Base-by-base conservation (phyloP, 2,888 invertebrate species). In the Achlya flavicornis region DNA sequence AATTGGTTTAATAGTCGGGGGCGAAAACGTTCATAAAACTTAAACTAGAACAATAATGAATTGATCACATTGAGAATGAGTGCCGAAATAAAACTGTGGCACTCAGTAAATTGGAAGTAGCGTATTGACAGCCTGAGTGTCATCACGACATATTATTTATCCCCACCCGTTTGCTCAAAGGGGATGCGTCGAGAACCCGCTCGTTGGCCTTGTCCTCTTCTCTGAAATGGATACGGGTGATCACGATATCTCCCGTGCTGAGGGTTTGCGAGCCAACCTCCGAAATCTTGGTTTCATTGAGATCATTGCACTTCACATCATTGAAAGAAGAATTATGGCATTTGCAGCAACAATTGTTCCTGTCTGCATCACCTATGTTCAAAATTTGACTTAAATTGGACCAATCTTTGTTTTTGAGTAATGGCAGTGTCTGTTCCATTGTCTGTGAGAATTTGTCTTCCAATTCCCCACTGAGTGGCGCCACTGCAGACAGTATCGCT, bases 211-310 rank as follows among this genome's bases (percentile, higher is more conserved):
- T 94, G 66, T 94, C 94, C 72, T 94, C 94, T 71, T 94, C 94
- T 60, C 93, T 84, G 82, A 94, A 94, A 76, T 94, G 94, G 80
- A 98, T 97, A 89, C 97, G 96, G 58, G 98, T 98, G 79, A 98
- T 97, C 63, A 98, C 98, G 81, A 98, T 97, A 86, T 98, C 98
- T 61, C 98, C 98, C 19, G 98, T 98, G 85, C 98, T 98, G 60
- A 98, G 94, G 2, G 98, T 98, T 90, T 98, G 98, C 66, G 97
- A 96, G 43, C 96, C 96, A 66, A 95, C 94, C 75, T 95, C 95
- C 11, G 84, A 71, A 72, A 91, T 90, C 83, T 90, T 90, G 70
- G 83, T 86, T 86, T 92, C 90, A 84, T 91, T 86, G 91, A 94
- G 82, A 89, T 90, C 81, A 86, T 90, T 89, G 83, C 89, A 90